Conservation (phyloP, 2,113 vertebrate genomes). For the Halichoerus grypus region DNA sequence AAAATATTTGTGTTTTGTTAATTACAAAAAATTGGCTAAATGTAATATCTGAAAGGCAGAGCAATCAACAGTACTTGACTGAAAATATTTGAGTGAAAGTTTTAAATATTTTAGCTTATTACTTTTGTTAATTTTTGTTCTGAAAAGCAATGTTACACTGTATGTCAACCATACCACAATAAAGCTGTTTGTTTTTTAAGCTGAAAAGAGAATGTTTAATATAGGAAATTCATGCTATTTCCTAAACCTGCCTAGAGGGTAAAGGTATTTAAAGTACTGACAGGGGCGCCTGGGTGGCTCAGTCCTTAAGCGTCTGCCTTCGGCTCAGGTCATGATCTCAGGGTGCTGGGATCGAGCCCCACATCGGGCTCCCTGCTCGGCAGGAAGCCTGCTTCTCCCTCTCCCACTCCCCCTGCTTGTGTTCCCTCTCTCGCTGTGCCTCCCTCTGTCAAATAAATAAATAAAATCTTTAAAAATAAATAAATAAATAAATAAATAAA, state of each 20-base stretch:
- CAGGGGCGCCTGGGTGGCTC: neutral
- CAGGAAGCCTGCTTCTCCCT: neutral
- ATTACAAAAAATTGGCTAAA: neutral
- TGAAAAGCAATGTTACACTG: neutral
- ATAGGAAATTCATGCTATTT: neutral
- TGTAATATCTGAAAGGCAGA: neutral
- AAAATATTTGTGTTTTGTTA: neutral
- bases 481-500: too few relatives aligned
- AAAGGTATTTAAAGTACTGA: neutral
- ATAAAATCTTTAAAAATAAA: too few relatives aligned
- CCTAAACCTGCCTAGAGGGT: neutral
- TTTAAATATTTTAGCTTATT: constrained; percentile 31
- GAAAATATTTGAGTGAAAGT: constrained; percentile 17
- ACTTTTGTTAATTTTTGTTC: neutral
- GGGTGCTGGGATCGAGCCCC: neutral
- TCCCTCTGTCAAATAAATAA: too few relatives aligned
- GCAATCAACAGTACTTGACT: neutral
- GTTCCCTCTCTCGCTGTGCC: too few relatives aligned
- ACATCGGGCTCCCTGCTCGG: neutral
- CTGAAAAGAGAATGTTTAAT: neutral
- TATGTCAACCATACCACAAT: neutral
- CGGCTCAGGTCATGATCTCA: neutral
- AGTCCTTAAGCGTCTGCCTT: neutral
- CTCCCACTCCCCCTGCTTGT: neutral
- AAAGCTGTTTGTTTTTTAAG: neutral